Percentiles rank a stretch among this genome's conserved stretches.
These are phyloP conservation scores for Microchirus variegatus DNA, from an alignment of 2,797 vertebrate species.

Conservation along the genomic window DNA sequence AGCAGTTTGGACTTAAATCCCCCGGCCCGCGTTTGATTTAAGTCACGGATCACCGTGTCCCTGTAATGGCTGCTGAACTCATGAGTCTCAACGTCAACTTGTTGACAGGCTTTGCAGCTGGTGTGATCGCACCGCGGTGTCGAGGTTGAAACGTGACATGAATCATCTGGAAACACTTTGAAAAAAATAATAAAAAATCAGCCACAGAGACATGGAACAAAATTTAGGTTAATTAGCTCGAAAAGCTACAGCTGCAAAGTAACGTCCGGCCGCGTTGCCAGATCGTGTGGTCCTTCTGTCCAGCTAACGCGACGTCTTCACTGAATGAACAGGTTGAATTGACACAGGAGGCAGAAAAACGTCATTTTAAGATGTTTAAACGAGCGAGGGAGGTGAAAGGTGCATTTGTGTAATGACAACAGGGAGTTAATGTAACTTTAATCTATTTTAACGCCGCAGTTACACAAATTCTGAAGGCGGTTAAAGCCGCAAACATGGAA, in stretches of 20 bases:
- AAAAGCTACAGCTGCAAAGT: not conserved
- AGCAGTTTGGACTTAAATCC: not conserved
- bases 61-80: not conserved
- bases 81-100: not conserved
- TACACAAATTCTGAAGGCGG: too few relatives aligned
- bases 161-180: not conserved
- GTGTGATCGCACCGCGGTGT: not conserved
- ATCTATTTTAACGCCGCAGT: too few relatives aligned
- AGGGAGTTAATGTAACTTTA: too few relatives aligned
- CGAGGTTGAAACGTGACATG: not conserved
- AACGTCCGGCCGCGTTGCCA: not conserved
- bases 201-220: not conserved
- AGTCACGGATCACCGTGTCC: not conserved
- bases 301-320: too few relatives aligned
- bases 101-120: not conserved
- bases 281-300: too few relatives aligned
- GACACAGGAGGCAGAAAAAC: too few relatives aligned
- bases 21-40: not conserved
- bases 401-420: too few relatives aligned
- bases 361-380: too few relatives aligned
- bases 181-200: not conserved
- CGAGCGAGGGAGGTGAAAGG: too few relatives aligned
- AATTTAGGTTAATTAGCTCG: not conserved
- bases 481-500: too few relatives aligned
- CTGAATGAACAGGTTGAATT: too few relatives aligned